Percentiles rank a stretch among this genome's conserved stretches.
Evolutionary conservation across 1,140 invertebrate genomes (phyloP).

Genomic region (Diachasmimorpha longicaudata): DNA sequence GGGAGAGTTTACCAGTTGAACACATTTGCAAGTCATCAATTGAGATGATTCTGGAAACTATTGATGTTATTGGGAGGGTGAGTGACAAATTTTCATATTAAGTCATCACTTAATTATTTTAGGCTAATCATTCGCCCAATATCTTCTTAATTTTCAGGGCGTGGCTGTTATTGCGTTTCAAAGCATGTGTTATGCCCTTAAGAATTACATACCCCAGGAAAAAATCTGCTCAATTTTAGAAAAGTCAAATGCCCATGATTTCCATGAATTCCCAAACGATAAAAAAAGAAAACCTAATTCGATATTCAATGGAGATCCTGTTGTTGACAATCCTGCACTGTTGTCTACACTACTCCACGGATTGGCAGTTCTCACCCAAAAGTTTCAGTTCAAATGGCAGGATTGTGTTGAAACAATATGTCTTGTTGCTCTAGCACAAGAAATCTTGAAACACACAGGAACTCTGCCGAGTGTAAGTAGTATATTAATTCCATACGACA

Average conservation of each 20-base stretch:
- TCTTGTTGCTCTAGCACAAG: constrained; percentile 63
- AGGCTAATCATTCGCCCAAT: too few species aligned
- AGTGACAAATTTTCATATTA: too few species aligned
- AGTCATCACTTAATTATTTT: background rate
- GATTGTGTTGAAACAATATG: constrained; percentile 75
- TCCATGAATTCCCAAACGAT: constrained; percentile 6
- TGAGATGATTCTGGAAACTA: constrained; percentile 63
- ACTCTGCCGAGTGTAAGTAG: constrained; percentile 62
- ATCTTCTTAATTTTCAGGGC: constrained; percentile 53
- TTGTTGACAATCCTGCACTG: constrained; percentile 59
- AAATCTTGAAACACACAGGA: constrained; percentile 64
- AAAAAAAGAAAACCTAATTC: constrained; percentile 41
- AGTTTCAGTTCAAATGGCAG: constrained; percentile 75
- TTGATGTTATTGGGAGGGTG: constrained; percentile 69
- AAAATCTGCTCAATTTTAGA: constrained; percentile 14
- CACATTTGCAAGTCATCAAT: constrained; percentile 55
- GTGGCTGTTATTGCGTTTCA: constrained; percentile 76
- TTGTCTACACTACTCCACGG: constrained; percentile 69
- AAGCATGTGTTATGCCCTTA: constrained; percentile 70
- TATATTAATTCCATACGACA: constrained; percentile 21
- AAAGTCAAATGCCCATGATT: constrained; percentile 25
- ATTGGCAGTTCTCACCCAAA: constrained; percentile 69
- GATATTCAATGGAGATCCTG: constrained; percentile 53
- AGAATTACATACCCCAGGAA: constrained; percentile 61
- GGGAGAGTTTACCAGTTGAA: constrained; percentile 48